A percentile compares a stretch with the other conserved stretches of the same genome.
Evolutionary conservation across 2,888 invertebrate species (phyloP).

Genomic region (Lycocerus yunnanus): DNA sequence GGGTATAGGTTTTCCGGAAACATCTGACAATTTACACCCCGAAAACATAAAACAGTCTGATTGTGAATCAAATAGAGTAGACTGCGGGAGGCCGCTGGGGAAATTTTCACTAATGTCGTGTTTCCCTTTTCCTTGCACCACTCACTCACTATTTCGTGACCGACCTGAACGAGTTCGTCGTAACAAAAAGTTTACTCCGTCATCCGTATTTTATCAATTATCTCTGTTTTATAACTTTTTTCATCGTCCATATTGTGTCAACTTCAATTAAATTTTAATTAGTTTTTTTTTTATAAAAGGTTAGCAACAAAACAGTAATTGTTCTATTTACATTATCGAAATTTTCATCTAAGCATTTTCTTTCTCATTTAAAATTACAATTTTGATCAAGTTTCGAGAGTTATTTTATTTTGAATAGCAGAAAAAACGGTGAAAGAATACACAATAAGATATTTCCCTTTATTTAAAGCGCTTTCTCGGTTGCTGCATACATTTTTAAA

Average conservation of each 20-base stretch:
- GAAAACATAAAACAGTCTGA: conserved; percentile 39
- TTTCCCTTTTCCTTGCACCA: conserved; percentile 37
- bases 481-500: conserved; percentile 37
- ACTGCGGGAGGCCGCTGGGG: conserved; percentile 47
- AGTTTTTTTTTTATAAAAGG: background rate
- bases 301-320: background rate
- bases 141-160: conserved; percentile 34
- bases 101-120: conserved; percentile 54
- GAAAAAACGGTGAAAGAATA: conserved; percentile 27
- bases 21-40: conserved; percentile 31
- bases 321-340: background rate
- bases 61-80: conserved; percentile 49
- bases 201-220: conserved; percentile 48
- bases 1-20: conserved; percentile 20
- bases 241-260: conserved; percentile 18
- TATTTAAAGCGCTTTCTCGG: conserved; percentile 31
- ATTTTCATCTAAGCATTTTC: background rate
- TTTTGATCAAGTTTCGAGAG: background rate
- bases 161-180: conserved; percentile 36
- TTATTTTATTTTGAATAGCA: conserved; percentile 6
- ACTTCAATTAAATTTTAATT: conserved; percentile 12
- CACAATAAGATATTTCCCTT: conserved; percentile 30
- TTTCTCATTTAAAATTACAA: background rate
- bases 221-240: conserved; percentile 41
- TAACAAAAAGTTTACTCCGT: conserved; percentile 45